These are phyloP conservation scores for Drosophila paulistorum DNA, from an alignment of 1,140 invertebrate genomes.

Conservation along the genomic window DNA sequence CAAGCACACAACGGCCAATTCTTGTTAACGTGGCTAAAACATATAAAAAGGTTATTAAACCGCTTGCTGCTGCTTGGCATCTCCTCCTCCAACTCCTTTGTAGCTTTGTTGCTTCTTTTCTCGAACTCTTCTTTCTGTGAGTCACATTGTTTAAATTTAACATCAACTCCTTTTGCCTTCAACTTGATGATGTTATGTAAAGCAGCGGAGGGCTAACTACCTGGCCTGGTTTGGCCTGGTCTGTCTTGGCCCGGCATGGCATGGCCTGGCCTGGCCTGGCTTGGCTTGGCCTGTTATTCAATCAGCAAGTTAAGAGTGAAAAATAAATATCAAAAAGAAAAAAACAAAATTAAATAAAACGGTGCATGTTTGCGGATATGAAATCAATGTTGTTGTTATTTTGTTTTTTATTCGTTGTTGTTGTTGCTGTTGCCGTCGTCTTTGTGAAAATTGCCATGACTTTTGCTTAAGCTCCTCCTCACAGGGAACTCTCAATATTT, in stretches of 20 bases:
- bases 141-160: constrained; percentile 31
- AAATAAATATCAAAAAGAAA: constrained; percentile 31
- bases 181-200: constrained; percentile 60
- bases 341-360: constrained; percentile 44
- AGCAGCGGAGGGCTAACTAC: constrained; percentile 28
- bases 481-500: constrained; percentile 40
- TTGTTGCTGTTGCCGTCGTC: not conserved
- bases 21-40: constrained; percentile 77
- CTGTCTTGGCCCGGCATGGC: constrained; percentile 22
- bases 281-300: constrained; percentile 50
- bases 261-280: not conserved
- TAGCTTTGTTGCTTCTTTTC: constrained; percentile 10
- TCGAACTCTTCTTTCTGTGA: constrained; percentile 4
- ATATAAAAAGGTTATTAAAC: constrained; percentile 72
- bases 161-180: constrained; percentile 48
- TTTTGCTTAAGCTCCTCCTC: constrained; percentile 10
- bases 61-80: constrained; percentile 23
- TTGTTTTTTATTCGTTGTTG: not conserved
- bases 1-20: constrained; percentile 53
- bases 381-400: constrained; percentile 36
- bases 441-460: constrained; percentile 1
- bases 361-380: constrained; percentile 68
- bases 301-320: constrained; percentile 47
- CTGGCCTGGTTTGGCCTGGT: constrained; percentile 23
- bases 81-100: constrained; percentile 20